Evolutionary conservation across 35 echinoderm and acorn worm genomes (phyloP).

Genomic region (Chiridota heheva): DNA sequence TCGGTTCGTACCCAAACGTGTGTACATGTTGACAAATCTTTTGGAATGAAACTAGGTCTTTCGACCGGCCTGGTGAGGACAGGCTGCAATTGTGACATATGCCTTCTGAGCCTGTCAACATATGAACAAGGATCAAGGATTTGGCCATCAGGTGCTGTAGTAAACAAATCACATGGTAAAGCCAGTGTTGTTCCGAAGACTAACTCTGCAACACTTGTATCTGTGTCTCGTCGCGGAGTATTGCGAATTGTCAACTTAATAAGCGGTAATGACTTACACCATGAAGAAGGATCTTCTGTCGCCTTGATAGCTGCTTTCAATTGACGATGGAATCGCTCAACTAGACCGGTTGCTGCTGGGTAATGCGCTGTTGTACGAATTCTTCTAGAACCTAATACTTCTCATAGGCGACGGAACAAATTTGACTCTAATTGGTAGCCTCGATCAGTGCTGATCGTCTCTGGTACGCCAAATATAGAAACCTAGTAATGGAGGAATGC

Average conservation of each 20-base stretch:
- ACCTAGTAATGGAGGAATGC: conserved; percentile 25
- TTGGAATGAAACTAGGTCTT: neutral
- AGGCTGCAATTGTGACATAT: neutral
- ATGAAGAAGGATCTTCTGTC: conserved; percentile 2
- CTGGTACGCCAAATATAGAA: conserved; percentile 3
- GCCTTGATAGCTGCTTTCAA: conserved; percentile 44
- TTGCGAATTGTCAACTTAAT: conserved; percentile 40
- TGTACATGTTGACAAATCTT: conserved; percentile 12
- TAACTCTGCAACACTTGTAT: conserved; percentile 38
- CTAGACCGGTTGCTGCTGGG: neutral
- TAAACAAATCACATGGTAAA: conserved; percentile 35
- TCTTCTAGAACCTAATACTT: conserved; percentile 3
- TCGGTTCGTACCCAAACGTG: conserved; percentile 44
- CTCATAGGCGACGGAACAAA: neutral
- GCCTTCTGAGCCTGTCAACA: conserved; percentile 15
- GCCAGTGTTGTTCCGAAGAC: conserved; percentile 37
- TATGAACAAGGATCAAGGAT: conserved; percentile 35
- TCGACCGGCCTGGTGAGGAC: neutral
- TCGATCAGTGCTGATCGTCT: neutral
- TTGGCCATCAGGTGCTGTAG: neutral
- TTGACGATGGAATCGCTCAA: conserved; percentile 36
- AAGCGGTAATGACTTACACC: conserved; percentile 41
- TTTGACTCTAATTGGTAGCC: conserved; percentile 17
- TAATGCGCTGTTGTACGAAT: conserved; percentile 9
- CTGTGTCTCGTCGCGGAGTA: conserved; percentile 24